Evolutionary conservation across 2,888 invertebrate species (phyloP), one percentile per base, ranked within the genome.

Genomic region (Clanis bilineata): DNA sequence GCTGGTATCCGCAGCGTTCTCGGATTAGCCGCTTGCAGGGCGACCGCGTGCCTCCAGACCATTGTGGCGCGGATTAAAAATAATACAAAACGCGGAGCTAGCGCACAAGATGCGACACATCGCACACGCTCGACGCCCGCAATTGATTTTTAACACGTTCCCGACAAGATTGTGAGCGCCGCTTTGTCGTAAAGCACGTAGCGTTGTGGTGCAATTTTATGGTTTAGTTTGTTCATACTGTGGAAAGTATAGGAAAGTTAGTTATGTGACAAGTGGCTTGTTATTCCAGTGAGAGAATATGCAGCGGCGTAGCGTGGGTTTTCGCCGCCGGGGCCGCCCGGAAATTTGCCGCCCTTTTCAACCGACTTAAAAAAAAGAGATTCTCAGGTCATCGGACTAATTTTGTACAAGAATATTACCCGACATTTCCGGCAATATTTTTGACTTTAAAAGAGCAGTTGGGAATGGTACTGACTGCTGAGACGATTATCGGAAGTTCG

Each of bases 31-130:
- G 76, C 47, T 73, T 69, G 74, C 76, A 71, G 58, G 47, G 39
- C 47, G 38, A 76, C 76, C 74, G 79, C 74, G 74, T 72, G 68
- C 69, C 63, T 66, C 67, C 66, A 68, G 72, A 58, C 58, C 72
- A 79, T 79, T 79, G 81, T 76, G 66, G 66, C 69, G 71, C 65
- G 75, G 79, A 84, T 83, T 85, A 82, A 84, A 85, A 82, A 83
- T 83, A 80, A 83, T 83, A 74, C 67, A 58, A 39, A 23, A 58
- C 58, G 32, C 5, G 25, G 58, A 58, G n/a, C 25, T 12, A 28
- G 22, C 59, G 41, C 6, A 39, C 58, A 51, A 51, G 58, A 58
- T 39, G 12, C 15, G 43, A 32, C 51, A 51, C n/a, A n/a, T n/a
- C n/a, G n/a, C n/a, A n/a, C 44, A 18, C 44, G 21, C 22, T n/a